Conservation (phyloP, 2,113 vertebrate species). For the Hystrix cristata region DNA sequence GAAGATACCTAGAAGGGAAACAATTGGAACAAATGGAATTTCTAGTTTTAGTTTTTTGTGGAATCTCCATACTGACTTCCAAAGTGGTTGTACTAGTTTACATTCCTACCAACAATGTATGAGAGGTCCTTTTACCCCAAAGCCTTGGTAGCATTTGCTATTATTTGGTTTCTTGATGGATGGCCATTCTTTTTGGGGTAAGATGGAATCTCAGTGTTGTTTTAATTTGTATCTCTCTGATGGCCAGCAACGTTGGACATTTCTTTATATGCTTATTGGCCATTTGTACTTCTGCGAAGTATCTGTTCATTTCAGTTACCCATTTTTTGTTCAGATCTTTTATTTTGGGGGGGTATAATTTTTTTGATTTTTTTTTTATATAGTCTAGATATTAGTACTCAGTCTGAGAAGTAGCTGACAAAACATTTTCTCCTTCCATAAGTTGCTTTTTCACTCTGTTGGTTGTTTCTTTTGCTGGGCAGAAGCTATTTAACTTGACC, state of each 20-base stretch:
- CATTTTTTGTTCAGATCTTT: not conserved
- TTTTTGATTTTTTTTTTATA: not conserved
- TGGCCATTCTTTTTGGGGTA: not conserved
- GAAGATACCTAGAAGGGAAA: not conserved
- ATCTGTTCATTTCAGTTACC: not conserved
- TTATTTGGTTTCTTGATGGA: not conserved
- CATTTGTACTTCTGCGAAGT: not conserved
- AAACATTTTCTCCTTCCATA: not conserved
- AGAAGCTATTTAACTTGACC: not conserved
- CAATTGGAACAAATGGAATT: not conserved
- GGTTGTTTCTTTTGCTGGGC: not conserved
- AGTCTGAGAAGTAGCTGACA: not conserved
- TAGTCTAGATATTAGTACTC: not conserved
- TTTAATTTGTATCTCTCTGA: not conserved
- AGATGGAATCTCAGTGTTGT: not conserved
- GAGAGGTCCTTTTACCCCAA: not conserved
- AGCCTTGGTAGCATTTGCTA: not conserved
- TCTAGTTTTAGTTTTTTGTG: not conserved
- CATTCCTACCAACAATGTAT: not conserved
- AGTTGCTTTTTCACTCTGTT: not conserved
- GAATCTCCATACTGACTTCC: not conserved
- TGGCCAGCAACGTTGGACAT: not conserved
- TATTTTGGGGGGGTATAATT: not conserved
- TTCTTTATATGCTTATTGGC: not conserved
- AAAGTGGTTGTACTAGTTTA: not conserved